phyloP scores from a whole-genome alignment of 35 echinoderm and acorn worm species.

The Hemicentrotus pulcherrimus region DNA sequence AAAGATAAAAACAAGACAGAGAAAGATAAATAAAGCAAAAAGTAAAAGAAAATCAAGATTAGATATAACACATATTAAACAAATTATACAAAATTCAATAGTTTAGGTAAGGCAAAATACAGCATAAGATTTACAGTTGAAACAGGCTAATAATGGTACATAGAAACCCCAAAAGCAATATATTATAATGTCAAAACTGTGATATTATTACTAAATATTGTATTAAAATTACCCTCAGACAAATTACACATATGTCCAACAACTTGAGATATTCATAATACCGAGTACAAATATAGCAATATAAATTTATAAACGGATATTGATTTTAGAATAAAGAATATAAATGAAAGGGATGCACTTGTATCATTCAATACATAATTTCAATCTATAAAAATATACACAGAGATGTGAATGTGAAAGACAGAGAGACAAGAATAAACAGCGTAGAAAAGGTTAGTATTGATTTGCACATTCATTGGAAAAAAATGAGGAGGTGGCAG shows the following conservation, averaged over 20 bases:
- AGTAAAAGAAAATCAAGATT: no score
- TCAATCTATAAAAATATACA: background rate
- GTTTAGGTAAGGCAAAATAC: no score
- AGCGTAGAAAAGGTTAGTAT: background rate
- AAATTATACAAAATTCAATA: no score
- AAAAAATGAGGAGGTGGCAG: background rate
- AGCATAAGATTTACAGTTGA: no score
- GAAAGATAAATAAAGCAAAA: no score
- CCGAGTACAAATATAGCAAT: background rate
- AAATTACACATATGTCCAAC: background rate
- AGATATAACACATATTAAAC: no score
- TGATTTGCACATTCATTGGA: background rate
- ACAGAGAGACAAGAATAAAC: background rate
- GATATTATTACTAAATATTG: background rate
- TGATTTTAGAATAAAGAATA: background rate
- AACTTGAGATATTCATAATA: background rate
- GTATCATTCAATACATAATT: background rate
- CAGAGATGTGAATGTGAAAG: background rate
- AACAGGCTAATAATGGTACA: no score
- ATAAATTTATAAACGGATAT: background rate
- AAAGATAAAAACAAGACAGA: no score
- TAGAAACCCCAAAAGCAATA: background rate
- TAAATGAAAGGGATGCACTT: background rate
- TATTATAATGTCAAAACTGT: background rate
- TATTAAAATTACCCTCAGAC: background rate